Base-by-base conservation (phyloP, 2,888 invertebrate genomes). In the Ennomos erosarius region DNA sequence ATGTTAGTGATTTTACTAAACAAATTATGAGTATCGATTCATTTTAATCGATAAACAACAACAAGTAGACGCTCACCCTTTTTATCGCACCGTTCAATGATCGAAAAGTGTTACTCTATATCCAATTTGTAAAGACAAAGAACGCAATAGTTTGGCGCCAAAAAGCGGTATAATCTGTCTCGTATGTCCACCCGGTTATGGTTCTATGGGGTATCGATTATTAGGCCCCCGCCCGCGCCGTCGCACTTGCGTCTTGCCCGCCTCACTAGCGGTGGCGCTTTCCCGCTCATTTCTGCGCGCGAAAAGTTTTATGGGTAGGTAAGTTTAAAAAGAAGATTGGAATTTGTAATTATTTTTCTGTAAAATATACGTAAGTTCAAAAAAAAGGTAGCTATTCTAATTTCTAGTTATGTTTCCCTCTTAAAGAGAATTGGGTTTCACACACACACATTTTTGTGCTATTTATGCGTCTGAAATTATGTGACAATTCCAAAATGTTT, bases 111-210 rank as follows among this genome's bases (percentile, higher is more conserved):
- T 6, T n/a, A 43, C 26, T 26, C 10, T 38, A 26, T 16, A n/a
- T 0, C 26, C 11, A 10, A 38, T 34, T 11, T n/a, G 8, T 9
- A 2, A 50, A 50, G 34, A 51, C 51, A 51, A 51, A 51, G 42
- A 26, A 42, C 16, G 44, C 42, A 45, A 37, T 61, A 59, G 61
- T 52, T 85, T 78, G 78, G 75, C 78, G 81, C 79, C 78, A 85
- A 85, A 85, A 79, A 71, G 76, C 71, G 76, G 69, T 67, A 70
- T 81, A 83, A 81, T 79, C 79, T 74, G 75, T 70, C 75, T 76
- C 78, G 82, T 84, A 80, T 86, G 88, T 85, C 85, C 88, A 87
- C 86, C 85, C 85, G 81, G 86, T 84, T 82, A 82, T 80, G 84
- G 82, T 83, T 85, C 88, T 85, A 89, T 88, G 88, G 89, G 86